Evolutionary conservation across 2,113 vertebrate species (phyloP).

Genomic region (Monarcha castaneiventris): DNA sequence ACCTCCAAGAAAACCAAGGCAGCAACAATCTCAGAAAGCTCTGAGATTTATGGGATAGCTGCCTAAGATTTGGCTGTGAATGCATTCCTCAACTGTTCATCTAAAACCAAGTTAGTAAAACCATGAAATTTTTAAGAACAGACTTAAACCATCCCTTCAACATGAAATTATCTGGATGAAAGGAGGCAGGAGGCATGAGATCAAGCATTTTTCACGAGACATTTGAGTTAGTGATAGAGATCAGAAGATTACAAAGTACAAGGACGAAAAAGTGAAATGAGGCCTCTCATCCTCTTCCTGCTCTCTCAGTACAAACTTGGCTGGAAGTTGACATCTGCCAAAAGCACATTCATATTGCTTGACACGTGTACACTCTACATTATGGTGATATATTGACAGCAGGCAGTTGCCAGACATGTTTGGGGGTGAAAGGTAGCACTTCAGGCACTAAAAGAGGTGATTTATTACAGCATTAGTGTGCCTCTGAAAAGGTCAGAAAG

Average conservation of each 20-base stretch:
- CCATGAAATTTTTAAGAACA: not conserved
- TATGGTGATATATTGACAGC: conserved; percentile 7
- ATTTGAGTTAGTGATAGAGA: not conserved
- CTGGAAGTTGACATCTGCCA: not conserved
- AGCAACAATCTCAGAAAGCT: not conserved
- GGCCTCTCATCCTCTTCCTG: not conserved
- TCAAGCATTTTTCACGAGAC: not conserved
- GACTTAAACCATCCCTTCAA: not conserved
- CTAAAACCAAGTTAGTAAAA: not conserved
- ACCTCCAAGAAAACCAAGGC: not conserved
- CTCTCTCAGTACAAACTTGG: not conserved
- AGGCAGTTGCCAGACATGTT: not conserved
- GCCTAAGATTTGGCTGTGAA: rapidly evolving
- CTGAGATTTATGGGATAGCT: not conserved
- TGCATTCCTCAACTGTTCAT: not conserved
- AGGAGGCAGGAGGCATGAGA: not conserved
- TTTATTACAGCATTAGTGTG: conserved; percentile 28
- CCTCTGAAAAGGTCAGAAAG: conserved; percentile 38
- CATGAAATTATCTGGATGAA: not conserved
- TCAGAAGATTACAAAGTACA: not conserved
- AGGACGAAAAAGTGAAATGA: not conserved
- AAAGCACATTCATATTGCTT: not conserved
- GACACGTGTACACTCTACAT: not conserved
- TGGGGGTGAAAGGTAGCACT: conserved; percentile 1
- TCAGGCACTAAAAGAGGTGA: not conserved